These are phyloP conservation scores for Cercopithecus neglectus DNA, from an alignment of 2,797 vertebrate genomes.

Conservation along the genomic window DNA sequence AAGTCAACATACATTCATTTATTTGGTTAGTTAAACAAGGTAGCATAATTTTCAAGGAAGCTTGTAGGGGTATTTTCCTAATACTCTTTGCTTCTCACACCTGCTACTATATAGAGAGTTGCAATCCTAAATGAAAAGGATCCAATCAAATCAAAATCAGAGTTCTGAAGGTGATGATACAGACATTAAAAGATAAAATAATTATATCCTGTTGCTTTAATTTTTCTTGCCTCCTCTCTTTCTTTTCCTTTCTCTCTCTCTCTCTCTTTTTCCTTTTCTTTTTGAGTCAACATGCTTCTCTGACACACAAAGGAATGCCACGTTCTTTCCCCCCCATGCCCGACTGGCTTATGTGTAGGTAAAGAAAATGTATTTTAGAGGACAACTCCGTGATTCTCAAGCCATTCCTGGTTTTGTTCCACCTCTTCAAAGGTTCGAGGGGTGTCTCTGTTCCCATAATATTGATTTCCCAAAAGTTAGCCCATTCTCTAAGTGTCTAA, in stretches of 20 bases:
- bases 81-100: neutral
- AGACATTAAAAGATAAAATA: slow-evolving; percentile 5
- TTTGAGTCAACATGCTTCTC: neutral
- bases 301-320: neutral
- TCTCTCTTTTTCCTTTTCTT: neutral
- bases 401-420: neutral
- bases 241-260: too few relatives aligned
- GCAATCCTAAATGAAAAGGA: neutral
- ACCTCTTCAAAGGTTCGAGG: neutral
- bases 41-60: neutral
- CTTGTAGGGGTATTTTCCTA: neutral
- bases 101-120: neutral
- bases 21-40: neutral
- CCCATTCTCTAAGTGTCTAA: neutral
- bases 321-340: neutral
- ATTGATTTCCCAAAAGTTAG: neutral
- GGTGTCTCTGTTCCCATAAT: neutral
- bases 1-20: neutral
- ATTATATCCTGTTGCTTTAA: neutral
- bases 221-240: neutral
- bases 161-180: neutral
- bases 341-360: neutral
- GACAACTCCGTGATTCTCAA: neutral
- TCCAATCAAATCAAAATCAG: neutral
- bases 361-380: neutral